Evolutionary conservation across 2,113 vertebrate species (phyloP).

Genomic region (Thunnus maccoyii): DNA sequence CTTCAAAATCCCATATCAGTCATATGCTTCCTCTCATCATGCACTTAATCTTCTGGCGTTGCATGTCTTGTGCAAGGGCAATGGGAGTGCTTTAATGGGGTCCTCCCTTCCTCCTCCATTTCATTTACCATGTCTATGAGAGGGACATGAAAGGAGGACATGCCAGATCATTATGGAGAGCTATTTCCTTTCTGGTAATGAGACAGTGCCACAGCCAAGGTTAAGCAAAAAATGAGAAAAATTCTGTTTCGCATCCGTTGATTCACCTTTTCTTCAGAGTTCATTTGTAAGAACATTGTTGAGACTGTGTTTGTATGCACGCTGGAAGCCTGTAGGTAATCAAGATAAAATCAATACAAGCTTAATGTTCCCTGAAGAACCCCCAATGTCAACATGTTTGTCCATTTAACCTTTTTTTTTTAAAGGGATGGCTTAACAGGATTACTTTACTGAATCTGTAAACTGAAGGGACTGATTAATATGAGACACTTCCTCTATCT

Average conservation of each 20-base stretch:
- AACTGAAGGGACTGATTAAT: not conserved
- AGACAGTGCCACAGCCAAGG: slow-evolving; percentile 49
- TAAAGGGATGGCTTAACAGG: not conserved
- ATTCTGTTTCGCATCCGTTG: not conserved
- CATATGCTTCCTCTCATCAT: slow-evolving; percentile 31
- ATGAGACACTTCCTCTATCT: not conserved
- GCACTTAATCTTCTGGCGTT: slow-evolving; percentile 46
- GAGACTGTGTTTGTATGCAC: slow-evolving; percentile 42
- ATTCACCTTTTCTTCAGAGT: slow-evolving; percentile 14
- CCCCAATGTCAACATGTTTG: slow-evolving; percentile 58
- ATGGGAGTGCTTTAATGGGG: slow-evolving; percentile 59
- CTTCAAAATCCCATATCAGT: slow-evolving; percentile 37
- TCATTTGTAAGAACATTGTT: slow-evolving; percentile 19
- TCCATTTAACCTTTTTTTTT: slow-evolving; percentile 11
- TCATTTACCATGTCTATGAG: slow-evolving; percentile 50
- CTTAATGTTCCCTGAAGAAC: slow-evolving; percentile 40
- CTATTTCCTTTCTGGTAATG: slow-evolving; percentile 57
- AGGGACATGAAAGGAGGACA: slow-evolving; percentile 48
- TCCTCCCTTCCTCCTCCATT: slow-evolving; percentile 42
- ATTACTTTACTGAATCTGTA: not conserved
- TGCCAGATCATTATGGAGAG: slow-evolving; percentile 52
- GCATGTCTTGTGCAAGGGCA: slow-evolving; percentile 63
- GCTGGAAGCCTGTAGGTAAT: slow-evolving; percentile 35
- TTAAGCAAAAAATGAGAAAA: slow-evolving; percentile 36
- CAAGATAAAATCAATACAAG: slow-evolving; percentile 58